A percentile compares a stretch with the other conserved stretches of the same genome.
Evolutionary conservation across 2,888 invertebrate species (phyloP).

Genomic region (Acrocera orbiculus): DNA sequence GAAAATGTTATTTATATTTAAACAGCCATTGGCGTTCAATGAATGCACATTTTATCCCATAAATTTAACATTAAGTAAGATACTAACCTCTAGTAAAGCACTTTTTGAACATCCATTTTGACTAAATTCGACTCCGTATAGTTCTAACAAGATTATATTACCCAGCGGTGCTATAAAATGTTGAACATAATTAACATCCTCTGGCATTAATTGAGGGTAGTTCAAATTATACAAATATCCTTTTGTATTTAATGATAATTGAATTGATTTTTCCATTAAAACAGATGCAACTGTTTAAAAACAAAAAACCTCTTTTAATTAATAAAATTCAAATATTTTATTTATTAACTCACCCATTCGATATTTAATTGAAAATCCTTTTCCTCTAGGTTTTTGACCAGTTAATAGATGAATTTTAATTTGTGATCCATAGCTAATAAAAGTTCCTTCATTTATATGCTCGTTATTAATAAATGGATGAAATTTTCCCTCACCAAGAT

Average conservation of each 20-base stretch:
- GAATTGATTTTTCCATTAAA: constrained; percentile 32
- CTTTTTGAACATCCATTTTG: constrained; percentile 32
- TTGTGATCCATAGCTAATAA: constrained; percentile 44
- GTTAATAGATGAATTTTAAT: constrained; percentile 45
- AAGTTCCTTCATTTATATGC: constrained; percentile 46
- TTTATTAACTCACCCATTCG: constrained; percentile 39
- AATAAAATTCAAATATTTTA: too few species aligned
- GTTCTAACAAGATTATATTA: constrained; percentile 33
- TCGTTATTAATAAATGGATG: constrained; percentile 38
- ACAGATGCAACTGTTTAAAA: constrained; percentile 20
- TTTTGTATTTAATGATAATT: constrained; percentile 29
- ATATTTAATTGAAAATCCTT: constrained; percentile 49
- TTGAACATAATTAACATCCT: constrained; percentile 36
- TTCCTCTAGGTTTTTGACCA: constrained; percentile 43
- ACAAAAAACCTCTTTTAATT: constrained; percentile 4
- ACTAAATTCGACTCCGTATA: constrained; percentile 32
- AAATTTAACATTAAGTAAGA: not conserved
- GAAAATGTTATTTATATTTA: not conserved
- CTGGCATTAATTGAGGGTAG: constrained; percentile 37
- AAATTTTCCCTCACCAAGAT: constrained; percentile 35
- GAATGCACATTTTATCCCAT: not conserved
- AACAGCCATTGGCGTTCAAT: not conserved
- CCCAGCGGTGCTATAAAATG: constrained; percentile 40
- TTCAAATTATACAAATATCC: constrained; percentile 39
- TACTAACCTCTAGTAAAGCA: constrained; percentile 37